Evolutionary conservation across 1,140 invertebrate species (phyloP).

Genomic region (Stenopsyche tienmushanensis): DNA sequence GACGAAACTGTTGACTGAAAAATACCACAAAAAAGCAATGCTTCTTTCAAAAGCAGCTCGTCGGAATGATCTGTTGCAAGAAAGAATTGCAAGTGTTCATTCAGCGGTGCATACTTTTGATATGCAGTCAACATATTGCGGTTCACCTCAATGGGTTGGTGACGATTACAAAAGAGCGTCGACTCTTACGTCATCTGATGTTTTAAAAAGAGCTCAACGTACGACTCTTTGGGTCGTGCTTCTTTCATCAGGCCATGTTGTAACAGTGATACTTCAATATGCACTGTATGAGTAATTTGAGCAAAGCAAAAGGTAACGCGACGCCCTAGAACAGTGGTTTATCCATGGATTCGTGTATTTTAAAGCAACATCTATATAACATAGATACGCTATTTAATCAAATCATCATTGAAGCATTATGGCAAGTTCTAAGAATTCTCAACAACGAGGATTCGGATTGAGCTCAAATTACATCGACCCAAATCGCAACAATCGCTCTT

Average conservation of each 20-base stretch:
- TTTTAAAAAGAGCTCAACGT: conserved; percentile 1
- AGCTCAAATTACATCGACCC: too few relatives aligned
- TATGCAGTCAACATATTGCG: conserved; percentile 26
- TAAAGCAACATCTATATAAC: too few relatives aligned
- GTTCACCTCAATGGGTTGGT: conserved; percentile 28
- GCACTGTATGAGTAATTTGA: neutral
- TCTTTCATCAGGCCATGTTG: neutral
- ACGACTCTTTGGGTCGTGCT: neutral
- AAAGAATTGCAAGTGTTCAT: neutral
- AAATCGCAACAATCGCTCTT: too few relatives aligned
- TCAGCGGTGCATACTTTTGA: conserved; percentile 17
- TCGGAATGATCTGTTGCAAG: neutral
- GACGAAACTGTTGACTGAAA: too few relatives aligned
- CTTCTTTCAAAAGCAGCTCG: too few relatives aligned
- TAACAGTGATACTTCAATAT: neutral
- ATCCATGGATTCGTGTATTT: too few relatives aligned
- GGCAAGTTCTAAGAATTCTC: too few relatives aligned
- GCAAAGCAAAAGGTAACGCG: neutral
- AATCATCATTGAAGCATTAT: too few relatives aligned
- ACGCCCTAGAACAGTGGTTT: too few relatives aligned
- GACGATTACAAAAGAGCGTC: conserved; percentile 23
- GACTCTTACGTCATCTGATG: conserved; percentile 1
- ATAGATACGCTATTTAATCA: too few relatives aligned
- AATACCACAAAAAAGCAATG: too few relatives aligned
- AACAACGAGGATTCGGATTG: too few relatives aligned